Conservation (phyloP, 2,113 vertebrate species). For the Clarias magur region DNA sequence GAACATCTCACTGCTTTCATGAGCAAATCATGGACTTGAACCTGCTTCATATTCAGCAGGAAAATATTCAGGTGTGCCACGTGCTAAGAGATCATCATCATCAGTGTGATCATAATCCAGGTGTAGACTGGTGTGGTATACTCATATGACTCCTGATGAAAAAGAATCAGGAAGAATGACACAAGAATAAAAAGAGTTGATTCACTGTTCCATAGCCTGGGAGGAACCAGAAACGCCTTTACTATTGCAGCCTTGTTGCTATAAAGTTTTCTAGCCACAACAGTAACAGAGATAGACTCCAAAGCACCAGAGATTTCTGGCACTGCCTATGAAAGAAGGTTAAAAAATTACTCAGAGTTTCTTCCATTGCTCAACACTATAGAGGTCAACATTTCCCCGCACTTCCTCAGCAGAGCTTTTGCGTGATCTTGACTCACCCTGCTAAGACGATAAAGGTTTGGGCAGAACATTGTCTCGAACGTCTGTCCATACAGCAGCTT, state of each 20-base stretch:
- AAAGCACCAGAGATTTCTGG: background rate
- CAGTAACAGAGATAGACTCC: background rate
- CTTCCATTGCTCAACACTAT: background rate
- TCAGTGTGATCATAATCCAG: background rate
- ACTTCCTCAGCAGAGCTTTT: background rate
- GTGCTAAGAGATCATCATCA: background rate
- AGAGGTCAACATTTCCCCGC: background rate
- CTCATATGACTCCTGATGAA: background rate
- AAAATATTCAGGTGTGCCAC: background rate
- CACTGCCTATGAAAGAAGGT: background rate
- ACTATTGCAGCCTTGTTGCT: background rate
- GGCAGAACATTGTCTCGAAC: background rate
- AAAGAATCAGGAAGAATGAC: too few relatives aligned
- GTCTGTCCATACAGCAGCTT: background rate
- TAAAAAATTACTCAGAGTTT: background rate
- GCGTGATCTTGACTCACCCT: background rate
- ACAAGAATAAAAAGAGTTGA: background rate
- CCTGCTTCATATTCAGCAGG: background rate
- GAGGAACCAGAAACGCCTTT: background rate
- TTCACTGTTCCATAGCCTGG: background rate
- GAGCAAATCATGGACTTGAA: background rate
- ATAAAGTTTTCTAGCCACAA: background rate
- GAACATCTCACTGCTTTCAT: background rate
- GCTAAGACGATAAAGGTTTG: background rate
- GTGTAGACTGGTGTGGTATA: background rate